Conservation (phyloP, 2,888 invertebrate species). For the Strigamia crassipes region DNA sequence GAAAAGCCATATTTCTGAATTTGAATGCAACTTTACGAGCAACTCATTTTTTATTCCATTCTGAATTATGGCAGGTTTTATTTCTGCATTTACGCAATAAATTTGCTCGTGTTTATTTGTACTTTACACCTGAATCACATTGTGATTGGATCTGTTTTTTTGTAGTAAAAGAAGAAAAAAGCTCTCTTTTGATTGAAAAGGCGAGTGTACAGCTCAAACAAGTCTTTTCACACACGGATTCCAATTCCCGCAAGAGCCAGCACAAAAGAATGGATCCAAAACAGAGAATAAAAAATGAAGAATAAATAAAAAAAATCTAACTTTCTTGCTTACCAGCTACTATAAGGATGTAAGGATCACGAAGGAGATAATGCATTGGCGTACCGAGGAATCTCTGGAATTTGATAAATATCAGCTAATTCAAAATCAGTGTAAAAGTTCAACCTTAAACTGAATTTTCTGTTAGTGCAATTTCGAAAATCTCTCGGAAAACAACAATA, state of each 20-base stretch:
- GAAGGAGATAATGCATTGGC: constrained; percentile 61
- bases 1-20: neutral
- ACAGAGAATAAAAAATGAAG: neutral
- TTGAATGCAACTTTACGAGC: neutral
- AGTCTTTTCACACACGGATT: constrained; percentile 6
- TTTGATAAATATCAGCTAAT: neutral
- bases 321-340: constrained; percentile 55
- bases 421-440: neutral
- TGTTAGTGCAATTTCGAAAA: neutral
- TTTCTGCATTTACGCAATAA: neutral
- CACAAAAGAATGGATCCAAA: constrained; percentile 8
- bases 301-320: constrained; percentile 5
- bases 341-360: constrained; percentile 66
- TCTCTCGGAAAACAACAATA: too few relatives aligned
- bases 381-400: constrained; percentile 50
- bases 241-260: constrained; percentile 1
- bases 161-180: neutral
- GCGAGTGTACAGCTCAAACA: constrained; percentile 5
- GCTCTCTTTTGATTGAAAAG: constrained; percentile 1
- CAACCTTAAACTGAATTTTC: neutral
- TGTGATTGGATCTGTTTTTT: neutral
- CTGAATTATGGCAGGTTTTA: neutral
- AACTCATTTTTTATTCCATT: neutral
- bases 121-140: constrained; percentile 4
- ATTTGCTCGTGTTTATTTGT: neutral